A percentile compares a stretch with the other conserved stretches of the same genome.
phyloP scores from a whole-genome alignment of 2,888 invertebrate species.

The Lydus trimaculatus region DNA sequence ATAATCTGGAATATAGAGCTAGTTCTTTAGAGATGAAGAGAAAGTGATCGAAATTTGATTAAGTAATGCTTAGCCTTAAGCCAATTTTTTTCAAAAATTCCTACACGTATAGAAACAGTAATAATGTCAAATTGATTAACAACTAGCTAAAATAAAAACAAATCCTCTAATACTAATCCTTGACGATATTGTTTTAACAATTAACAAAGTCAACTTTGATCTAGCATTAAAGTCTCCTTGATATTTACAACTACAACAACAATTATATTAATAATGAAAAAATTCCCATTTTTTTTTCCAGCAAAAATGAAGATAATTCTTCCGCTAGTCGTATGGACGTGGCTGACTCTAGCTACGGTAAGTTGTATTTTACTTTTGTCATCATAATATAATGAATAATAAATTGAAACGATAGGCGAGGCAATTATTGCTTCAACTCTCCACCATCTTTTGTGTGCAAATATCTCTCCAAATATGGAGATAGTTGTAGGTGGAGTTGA shows the following conservation, averaged over 20 bases:
- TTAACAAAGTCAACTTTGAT: neutral
- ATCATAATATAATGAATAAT: conserved; percentile 2
- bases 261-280: neutral
- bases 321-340: conserved; percentile 92
- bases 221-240: neutral
- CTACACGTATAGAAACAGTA: neutral
- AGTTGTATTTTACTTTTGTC: conserved; percentile 61
- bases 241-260: neutral
- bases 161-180: neutral
- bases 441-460: neutral
- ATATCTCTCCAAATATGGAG: neutral
- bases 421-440: too few relatives aligned
- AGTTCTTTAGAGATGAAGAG: neutral
- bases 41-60: conserved; percentile 2
- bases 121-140: neutral
- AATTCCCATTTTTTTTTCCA: conserved; percentile 67
- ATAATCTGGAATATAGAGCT: neutral
- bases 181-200: neutral
- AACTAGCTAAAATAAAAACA: neutral
- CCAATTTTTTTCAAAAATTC: neutral
- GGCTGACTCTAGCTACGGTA: conserved; percentile 82
- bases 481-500: neutral
- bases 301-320: conserved; percentile 93
- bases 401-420: neutral
- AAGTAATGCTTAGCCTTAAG: neutral